These are phyloP conservation scores for Oreocharis arfaki DNA, from an alignment of 2,113 vertebrate genomes.

Conservation along the genomic window DNA sequence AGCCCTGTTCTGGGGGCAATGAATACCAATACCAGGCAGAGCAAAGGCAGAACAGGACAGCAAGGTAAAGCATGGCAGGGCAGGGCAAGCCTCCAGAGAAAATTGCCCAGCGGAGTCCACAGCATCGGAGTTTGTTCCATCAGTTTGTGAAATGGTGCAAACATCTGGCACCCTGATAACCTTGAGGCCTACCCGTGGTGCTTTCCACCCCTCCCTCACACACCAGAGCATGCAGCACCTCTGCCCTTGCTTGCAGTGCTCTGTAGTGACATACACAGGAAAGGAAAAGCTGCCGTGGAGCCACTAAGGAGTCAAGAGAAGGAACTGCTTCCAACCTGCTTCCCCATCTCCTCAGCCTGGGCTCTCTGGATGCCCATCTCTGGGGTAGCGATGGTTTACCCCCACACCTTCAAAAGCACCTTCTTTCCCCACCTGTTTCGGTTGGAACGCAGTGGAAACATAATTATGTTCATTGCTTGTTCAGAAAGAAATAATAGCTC, in stretches of 20 bases:
- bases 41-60: background rate
- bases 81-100: background rate
- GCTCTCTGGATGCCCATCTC: background rate
- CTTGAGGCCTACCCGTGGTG: fast-evolving
- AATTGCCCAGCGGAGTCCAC: background rate
- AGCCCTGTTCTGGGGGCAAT: background rate
- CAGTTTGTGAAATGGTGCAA: background rate
- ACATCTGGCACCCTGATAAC: fast-evolving
- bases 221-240: background rate
- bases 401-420: background rate
- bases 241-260: background rate
- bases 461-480: background rate
- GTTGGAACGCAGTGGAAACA: background rate
- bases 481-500: background rate
- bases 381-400: fast-evolving
- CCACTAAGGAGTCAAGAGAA: background rate
- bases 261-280: background rate
- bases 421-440: background rate
- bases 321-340: background rate
- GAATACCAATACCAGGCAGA: background rate
- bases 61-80: background rate
- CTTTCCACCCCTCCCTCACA: background rate
- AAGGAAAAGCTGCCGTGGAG: background rate
- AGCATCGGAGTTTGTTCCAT: background rate
- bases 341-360: fast-evolving